Conservation (phyloP, 2,888 invertebrate species). For the Agelastica alni region DNA sequence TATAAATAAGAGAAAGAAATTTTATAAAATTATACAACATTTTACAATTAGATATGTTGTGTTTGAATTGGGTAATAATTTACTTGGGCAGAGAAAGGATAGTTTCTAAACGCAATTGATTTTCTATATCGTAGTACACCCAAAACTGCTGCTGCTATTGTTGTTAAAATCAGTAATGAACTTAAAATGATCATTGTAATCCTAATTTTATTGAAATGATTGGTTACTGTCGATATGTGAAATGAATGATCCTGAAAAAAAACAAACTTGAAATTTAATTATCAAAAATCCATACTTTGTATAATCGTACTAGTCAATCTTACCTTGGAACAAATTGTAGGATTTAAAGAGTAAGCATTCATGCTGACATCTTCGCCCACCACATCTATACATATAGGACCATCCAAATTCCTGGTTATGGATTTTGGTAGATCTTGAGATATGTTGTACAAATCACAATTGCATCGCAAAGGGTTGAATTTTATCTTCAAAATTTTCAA, state of each 20-base stretch:
- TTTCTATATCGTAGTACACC: conserved; percentile 45
- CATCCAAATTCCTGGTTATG: conserved; percentile 43
- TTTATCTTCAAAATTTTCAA: conserved; percentile 63
- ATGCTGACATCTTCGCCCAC: conserved; percentile 31
- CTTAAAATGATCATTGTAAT: conserved; percentile 44
- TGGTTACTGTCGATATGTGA: conserved; percentile 24
- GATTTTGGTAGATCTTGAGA: conserved; percentile 38
- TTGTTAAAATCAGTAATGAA: conserved; percentile 39
- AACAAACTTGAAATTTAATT: too few species aligned
- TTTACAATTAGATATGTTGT: conserved; percentile 10
- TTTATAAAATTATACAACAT: neutral
- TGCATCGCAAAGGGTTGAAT: conserved; percentile 70
- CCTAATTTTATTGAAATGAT: conserved; percentile 43
- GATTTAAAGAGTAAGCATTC: conserved; percentile 40
- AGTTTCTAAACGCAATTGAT: conserved; percentile 40
- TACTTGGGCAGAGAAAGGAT: conserved; percentile 48
- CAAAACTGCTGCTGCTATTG: conserved; percentile 42
- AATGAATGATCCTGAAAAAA: conserved; percentile 17
- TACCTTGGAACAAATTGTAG: conserved; percentile 19
- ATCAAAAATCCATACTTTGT: too few species aligned
- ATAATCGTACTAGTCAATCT: neutral
- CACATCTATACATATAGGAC: conserved; percentile 48
- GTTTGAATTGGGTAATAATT: conserved; percentile 47
- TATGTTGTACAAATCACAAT: conserved; percentile 60
- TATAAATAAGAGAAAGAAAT: too few species aligned